Evolutionary conservation across 53 echinoderm and acorn worm genomes (phyloP), one percentile per base, ranked within the genome.

Genomic region (Stichopus horrens): DNA sequence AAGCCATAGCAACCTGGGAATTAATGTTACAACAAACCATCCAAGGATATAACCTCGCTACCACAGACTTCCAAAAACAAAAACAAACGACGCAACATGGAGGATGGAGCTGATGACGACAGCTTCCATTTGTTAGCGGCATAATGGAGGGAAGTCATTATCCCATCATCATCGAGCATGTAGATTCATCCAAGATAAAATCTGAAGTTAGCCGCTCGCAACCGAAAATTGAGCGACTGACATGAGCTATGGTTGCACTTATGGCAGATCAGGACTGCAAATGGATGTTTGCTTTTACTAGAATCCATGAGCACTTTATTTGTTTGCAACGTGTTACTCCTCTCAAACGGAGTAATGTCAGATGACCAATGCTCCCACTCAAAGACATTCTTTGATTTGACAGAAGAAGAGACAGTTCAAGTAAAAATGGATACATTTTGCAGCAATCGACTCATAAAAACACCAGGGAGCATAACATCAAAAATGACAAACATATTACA

Each of bases 231-330:
- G 71, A 71, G 81, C 22, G 20, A 81, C 58, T 81, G 57, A 81
- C 81, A 81, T 58, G 9, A 81, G 81, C 81, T 81, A 54, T 81
- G 81, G 53, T 23, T 54, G 81, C 81, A 81, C 57, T 81, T 81
- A 81, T 54, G 58, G 56, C 5, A 81, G 58, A 81, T 58, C 57
- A 56, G 58, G 57, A 21, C 19, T 58, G 56, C 81, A 81, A 57
- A 56, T 58, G 56, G 81, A 81, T 58, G 58, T 81, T 81, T 81
- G 81, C 81, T 56, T 81, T 81, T 56, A 81, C 58, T 10, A 23
- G 58, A 58, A 81, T 58, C 58, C 81, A 57, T 81, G 54, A 54
- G n/a, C 81, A 81, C 81, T 81, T 81, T 81, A 56, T 81, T 81
- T 81, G 81, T 56, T 71, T 81, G 57, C 58, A 81, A 81, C 21